These are phyloP conservation scores for Ancistrus triradiatus DNA, from an alignment of 2,113 vertebrate genomes.

Conservation along the genomic window DNA sequence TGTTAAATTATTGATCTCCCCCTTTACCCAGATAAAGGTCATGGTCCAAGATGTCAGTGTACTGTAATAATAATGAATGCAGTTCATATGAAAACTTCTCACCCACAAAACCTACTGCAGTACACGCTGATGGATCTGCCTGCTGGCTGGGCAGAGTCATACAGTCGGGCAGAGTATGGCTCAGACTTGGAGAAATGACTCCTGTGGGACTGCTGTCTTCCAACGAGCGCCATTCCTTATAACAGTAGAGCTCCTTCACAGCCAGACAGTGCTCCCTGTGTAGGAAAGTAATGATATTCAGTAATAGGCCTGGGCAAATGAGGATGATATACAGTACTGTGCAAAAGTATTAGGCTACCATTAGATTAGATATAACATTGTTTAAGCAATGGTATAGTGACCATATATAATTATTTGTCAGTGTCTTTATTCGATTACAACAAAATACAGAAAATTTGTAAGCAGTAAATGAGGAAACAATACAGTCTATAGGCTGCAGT, in stretches of 20 bases:
- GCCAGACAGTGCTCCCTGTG: constrained; percentile 90
- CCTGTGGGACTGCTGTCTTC: constrained; percentile 72
- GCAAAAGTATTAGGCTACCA: no score
- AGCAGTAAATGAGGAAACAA: no score
- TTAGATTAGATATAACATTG: no score
- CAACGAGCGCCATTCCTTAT: constrained; percentile 80
- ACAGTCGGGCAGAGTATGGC: constrained; percentile 76
- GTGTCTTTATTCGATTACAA: no score
- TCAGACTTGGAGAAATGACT: constrained; percentile 64
- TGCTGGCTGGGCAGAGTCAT: constrained; percentile 80
- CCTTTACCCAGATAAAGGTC: no score
- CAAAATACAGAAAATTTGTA: no score
- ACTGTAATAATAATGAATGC: no score
- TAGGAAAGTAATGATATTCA: constrained; percentile 19
- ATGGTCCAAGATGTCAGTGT: no score
- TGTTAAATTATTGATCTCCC: no score
- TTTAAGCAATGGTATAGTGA: no score
- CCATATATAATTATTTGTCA: no score
- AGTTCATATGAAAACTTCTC: constrained; percentile 57
- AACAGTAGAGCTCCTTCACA: constrained; percentile 93
- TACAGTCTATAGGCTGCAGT: no score
- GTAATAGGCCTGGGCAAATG: background rate
- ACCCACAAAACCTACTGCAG: constrained; percentile 83
- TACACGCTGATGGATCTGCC: constrained; percentile 72
- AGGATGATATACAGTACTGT: background rate